A percentile compares a stretch with the other conserved stretches of the same genome.
Conservation (phyloP, 1,140 invertebrate genomes). For the Pantala flavescens region DNA sequence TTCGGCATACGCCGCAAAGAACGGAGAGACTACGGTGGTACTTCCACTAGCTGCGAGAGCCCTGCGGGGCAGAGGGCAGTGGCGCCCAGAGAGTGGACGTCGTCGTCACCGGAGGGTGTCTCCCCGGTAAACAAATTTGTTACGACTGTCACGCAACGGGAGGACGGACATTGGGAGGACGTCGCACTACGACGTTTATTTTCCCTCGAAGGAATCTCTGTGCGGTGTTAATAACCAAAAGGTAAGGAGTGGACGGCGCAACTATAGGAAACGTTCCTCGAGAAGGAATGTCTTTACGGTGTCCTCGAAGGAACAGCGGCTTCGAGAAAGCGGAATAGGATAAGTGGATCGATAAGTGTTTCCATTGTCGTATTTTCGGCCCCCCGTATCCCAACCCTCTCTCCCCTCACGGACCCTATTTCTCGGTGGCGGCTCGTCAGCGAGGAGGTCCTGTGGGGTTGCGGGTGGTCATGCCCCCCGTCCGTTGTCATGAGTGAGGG, state of each 20-base stretch:
- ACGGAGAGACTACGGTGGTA: neutral
- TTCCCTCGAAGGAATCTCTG: too few relatives aligned
- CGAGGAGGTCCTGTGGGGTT: neutral
- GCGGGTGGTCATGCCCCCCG: neutral
- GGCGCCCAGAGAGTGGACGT: neutral
- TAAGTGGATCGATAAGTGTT: slow-evolving; percentile 2
- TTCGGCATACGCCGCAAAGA: neutral
- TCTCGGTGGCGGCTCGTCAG: neutral
- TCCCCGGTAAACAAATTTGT: too few relatives aligned
- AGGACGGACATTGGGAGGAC: too few relatives aligned
- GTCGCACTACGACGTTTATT: too few relatives aligned
- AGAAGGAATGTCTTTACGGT: too few relatives aligned
- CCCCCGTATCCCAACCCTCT: neutral
- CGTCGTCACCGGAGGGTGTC: neutral
- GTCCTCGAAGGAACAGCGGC: too few relatives aligned
- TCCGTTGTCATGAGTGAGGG: neutral
- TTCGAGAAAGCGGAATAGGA: neutral
- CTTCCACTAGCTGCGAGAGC: neutral
- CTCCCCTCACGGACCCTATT: neutral
- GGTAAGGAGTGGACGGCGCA: too few relatives aligned
- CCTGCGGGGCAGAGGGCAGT: neutral
- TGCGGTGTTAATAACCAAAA: too few relatives aligned
- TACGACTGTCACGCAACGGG: too few relatives aligned
- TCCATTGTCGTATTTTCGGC: neutral
- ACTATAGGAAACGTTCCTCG: too few relatives aligned